phyloP scores from a whole-genome alignment of 2,797 vertebrate genomes.

The Poecilia wingei region DNA sequence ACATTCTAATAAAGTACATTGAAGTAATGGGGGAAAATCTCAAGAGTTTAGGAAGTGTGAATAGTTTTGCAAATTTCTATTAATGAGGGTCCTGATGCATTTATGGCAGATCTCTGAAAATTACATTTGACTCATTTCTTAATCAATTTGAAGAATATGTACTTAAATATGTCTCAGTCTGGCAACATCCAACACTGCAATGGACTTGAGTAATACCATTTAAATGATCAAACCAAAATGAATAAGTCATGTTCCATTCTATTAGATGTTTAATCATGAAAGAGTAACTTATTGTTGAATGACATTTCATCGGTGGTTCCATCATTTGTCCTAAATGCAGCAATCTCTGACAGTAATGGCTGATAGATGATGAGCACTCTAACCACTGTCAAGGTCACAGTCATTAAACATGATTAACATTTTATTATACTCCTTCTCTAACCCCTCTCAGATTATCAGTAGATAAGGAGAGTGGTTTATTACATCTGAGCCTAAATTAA shows the following conservation, averaged over 20 bases:
- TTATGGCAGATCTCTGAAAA: slow-evolving; percentile 1
- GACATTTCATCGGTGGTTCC: slow-evolving; percentile 61
- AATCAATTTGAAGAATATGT: not conserved
- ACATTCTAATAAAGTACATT: not conserved
- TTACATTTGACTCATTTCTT: slow-evolving; percentile 16
- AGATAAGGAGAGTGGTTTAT: slow-evolving; percentile 59
- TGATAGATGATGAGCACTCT: slow-evolving; percentile 54
- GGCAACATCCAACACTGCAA: slow-evolving; percentile 22
- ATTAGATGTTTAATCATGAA: slow-evolving; percentile 41
- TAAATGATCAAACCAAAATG: slow-evolving; percentile 14
- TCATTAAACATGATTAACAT: slow-evolving; percentile 74
- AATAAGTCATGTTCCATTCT: slow-evolving; percentile 25
- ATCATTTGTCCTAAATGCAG: slow-evolving; percentile 62
- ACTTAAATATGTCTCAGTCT: not conserved
- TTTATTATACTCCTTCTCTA: slow-evolving; percentile 69
- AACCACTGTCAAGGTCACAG: slow-evolving; percentile 39
- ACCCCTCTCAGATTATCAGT: slow-evolving; percentile 46
- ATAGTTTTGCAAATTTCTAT: not conserved
- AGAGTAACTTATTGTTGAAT: slow-evolving; percentile 45
- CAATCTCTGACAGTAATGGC: slow-evolving; percentile 59
- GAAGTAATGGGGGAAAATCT: not conserved
- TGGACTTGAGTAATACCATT: slow-evolving; percentile 30
- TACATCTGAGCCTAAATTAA: slow-evolving; percentile 58
- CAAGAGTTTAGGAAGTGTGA: not conserved
- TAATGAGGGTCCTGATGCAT: slow-evolving; percentile 4